Evolutionary conservation across 1,140 invertebrate genomes (phyloP).

Genomic region (Chionoecetes opilio): DNA sequence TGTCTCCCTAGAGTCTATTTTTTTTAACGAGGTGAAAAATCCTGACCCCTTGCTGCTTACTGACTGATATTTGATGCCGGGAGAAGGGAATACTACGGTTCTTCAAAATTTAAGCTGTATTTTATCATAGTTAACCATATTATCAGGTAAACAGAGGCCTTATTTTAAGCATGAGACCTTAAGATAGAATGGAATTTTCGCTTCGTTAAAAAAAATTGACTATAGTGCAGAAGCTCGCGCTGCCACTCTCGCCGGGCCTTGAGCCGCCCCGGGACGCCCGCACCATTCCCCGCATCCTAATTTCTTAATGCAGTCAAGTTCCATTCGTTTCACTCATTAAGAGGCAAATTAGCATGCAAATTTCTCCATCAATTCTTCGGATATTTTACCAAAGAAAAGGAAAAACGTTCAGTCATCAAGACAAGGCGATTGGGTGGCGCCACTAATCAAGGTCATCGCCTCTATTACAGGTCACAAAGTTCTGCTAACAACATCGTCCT

Average conservation of each 20-base stretch:
- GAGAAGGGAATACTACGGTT: too few species aligned
- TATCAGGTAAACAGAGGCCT: too few species aligned
- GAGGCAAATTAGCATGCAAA: slow-evolving; percentile 28
- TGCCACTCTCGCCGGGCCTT: not conserved
- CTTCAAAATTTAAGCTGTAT: too few species aligned
- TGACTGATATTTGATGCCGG: too few species aligned
- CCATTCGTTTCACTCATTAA: slow-evolving; percentile 18
- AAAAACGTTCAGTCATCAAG: not conserved
- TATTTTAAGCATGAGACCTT: too few species aligned
- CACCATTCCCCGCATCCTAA: not conserved
- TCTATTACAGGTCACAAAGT: not conserved
- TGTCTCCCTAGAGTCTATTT: too few species aligned
- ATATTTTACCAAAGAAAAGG: not conserved
- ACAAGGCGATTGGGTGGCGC: not conserved
- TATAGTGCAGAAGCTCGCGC: too few species aligned
- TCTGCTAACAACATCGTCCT: not conserved
- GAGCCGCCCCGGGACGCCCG: not conserved
- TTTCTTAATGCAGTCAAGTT: slow-evolving; percentile 30
- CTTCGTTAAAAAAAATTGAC: too few species aligned
- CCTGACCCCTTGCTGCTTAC: too few species aligned
- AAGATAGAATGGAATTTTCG: too few species aligned
- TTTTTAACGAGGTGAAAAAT: too few species aligned
- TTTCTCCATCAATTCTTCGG: slow-evolving; percentile 20
- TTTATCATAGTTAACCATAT: too few species aligned
- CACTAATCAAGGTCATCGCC: not conserved